Evolutionary conservation across 2,113 vertebrate genomes (phyloP), one percentile per base, ranked within the genome.

Genomic region (Guaruba guarouba): DNA sequence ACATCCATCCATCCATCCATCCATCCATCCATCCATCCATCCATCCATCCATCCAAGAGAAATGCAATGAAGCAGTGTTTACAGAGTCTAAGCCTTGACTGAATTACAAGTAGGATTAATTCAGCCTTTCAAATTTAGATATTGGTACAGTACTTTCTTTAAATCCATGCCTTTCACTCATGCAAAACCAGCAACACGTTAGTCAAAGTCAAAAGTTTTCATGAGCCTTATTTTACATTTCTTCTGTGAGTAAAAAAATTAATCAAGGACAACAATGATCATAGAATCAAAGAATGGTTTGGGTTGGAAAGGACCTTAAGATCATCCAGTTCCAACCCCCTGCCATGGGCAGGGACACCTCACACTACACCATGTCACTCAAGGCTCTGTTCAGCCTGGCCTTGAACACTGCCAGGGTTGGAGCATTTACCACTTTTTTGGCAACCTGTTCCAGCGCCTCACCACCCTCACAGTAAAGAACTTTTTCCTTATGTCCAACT

Each of bases 121-220:
- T 70, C 52, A 12, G 17, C 16, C 16, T 64, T 89, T 86, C 29
- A 75, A 91, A 70, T 4, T 10, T 54, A 78, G 7, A 43, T 78
- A 13, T 84, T 49, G 35, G 64, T 79, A 25, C 7, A 66, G 39
- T 13, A 13, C 27, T 67, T 95, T 59, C 61, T 51, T 44, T 67
- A 88, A 90, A 71, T n/a, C 51, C 14, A 8, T 2, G 4, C 31
- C 10, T 91, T 78, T 79, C 61, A 76, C 7, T 55, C 18, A 48
- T 76, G 84, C 86, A 15, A 67, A 74, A 59, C 35, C 1, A 5
- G 24, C 46, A 86, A 16, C 39, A 48, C 0, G n/a, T 81, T 41
- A 92, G 78, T 92, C 64, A 68, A 70, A 92, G 35, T 73, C 9
- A 37, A 79, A 92, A 79, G 43, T 90, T 94, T 93, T 75, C 61